Percentiles rank a stretch among this genome's conserved stretches.
Conservation (phyloP, 1,140 invertebrate species). For the Aphelinus certus region DNA sequence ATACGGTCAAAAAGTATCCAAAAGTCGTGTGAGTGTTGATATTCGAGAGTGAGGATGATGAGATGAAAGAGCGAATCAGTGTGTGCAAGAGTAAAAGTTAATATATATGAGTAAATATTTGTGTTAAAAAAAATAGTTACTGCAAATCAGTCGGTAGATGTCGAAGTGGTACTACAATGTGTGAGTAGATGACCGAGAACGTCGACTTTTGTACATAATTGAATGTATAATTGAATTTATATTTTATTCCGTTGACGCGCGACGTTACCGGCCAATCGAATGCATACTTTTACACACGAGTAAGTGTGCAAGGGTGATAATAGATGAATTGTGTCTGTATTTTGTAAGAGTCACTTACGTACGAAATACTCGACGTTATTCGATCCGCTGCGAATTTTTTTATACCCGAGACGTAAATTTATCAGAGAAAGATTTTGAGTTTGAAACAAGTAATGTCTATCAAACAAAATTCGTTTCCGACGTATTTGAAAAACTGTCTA, state of each 20-base stretch:
- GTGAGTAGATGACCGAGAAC: constrained; percentile 20
- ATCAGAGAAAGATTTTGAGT: too few species aligned
- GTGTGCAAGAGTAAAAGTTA: constrained; percentile 28
- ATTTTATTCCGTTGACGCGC: constrained; percentile 26
- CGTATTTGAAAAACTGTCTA: too few species aligned
- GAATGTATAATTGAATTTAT: constrained; percentile 34
- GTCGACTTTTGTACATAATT: constrained; percentile 36
- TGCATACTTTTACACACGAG: constrained; percentile 2
- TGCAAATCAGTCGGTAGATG: neutral
- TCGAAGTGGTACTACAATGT: neutral
- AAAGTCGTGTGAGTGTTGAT: constrained; percentile 18
- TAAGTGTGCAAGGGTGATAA: constrained; percentile 21
- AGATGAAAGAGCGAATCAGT: constrained; percentile 19
- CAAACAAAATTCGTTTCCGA: too few species aligned
- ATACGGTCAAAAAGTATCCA: constrained; percentile 19
- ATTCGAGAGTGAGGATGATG: constrained; percentile 17
- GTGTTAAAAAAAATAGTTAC: constrained; percentile 15
- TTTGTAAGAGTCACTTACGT: constrained; percentile 14
- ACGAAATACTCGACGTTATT: neutral
- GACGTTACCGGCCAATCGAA: constrained; percentile 25
- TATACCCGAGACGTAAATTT: constrained; percentile 28
- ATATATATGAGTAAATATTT: constrained; percentile 41
- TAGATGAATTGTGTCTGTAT: constrained; percentile 6
- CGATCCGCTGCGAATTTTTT: constrained; percentile 29
- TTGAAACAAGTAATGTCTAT: too few species aligned